Conservation (phyloP, 2,888 invertebrate species). For the Protophormia terraenovae region DNA sequence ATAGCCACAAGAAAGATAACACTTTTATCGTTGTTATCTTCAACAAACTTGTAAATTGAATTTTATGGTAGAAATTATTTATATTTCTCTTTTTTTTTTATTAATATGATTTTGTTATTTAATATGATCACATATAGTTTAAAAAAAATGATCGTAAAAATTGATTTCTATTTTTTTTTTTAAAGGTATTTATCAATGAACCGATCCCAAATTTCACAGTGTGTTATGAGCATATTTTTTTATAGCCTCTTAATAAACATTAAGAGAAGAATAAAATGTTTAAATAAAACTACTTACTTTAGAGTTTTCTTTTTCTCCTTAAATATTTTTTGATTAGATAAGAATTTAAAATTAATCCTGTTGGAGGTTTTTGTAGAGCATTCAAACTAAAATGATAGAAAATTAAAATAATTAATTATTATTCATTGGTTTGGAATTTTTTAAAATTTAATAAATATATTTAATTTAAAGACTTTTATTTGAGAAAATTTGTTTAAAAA, state of each 20-base stretch:
- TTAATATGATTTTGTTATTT: not conserved
- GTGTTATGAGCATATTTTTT: not conserved
- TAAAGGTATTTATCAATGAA: not conserved
- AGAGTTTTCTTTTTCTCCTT: too few species aligned
- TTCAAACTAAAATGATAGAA: too few species aligned
- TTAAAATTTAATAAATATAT: too few species aligned
- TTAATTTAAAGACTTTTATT: too few species aligned
- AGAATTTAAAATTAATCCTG: too few species aligned
- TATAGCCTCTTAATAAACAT: not conserved
- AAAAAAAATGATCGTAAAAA: not conserved
- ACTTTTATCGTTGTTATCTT: too few species aligned
- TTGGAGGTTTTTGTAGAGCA: too few species aligned
- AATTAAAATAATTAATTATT: too few species aligned
- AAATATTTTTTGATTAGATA: too few species aligned
- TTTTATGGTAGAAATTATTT: not conserved
- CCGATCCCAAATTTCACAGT: slow-evolving; percentile 18
- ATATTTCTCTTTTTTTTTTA: not conserved
- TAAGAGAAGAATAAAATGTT: not conserved
- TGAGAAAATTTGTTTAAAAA: too few species aligned
- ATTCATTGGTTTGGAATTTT: too few species aligned
- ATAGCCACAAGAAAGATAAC: not conserved
- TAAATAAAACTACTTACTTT: too few species aligned
- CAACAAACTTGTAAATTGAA: not conserved
- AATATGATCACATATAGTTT: not conserved
- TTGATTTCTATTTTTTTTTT: not conserved